Evolutionary conservation across 2,888 invertebrate genomes (phyloP).

Genomic region (Biston betularia): DNA sequence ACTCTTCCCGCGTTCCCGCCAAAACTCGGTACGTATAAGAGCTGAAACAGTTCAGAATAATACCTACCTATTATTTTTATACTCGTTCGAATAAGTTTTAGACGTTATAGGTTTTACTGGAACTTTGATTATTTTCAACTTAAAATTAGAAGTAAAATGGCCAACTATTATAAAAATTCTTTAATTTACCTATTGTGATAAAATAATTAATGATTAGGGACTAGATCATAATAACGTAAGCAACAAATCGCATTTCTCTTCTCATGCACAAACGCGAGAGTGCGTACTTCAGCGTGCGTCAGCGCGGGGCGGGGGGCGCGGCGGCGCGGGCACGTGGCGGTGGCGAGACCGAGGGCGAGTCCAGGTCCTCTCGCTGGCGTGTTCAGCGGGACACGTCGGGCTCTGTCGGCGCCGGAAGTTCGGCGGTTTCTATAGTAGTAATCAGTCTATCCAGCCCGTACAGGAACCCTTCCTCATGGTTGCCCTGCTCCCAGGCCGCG

Average conservation of each 20-base stretch:
- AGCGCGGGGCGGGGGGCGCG: slow-evolving; percentile 49
- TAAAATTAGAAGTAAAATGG: slow-evolving; percentile 39
- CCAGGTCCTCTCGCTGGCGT: slow-evolving; percentile 63
- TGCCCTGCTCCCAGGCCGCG: slow-evolving; percentile 95
- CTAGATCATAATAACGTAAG: slow-evolving; percentile 76
- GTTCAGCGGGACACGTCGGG: slow-evolving; percentile 82
- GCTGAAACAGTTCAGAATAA: no score
- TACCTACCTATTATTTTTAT: no score
- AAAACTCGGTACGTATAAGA: no score
- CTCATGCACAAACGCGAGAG: slow-evolving; percentile 68
- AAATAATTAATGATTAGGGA: slow-evolving; percentile 72
- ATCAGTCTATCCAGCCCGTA: slow-evolving; percentile 97
- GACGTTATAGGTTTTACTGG: no score
- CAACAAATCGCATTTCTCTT: slow-evolving; percentile 75
- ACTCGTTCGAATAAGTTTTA: no score
- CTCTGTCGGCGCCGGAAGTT: slow-evolving; percentile 63
- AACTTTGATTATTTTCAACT: neutral
- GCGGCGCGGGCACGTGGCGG: slow-evolving; percentile 63
- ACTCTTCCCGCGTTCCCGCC: no score
- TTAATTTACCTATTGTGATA: slow-evolving; percentile 51
- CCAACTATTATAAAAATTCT: slow-evolving; percentile 48
- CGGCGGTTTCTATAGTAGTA: slow-evolving; percentile 83
- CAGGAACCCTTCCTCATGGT: slow-evolving; percentile 98
- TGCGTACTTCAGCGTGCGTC: slow-evolving; percentile 70
- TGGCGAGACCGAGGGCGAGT: slow-evolving; percentile 72